Evolutionary conservation across 2,797 vertebrate genomes (phyloP).

Genomic region (Onychomys leucogaster): DNA sequence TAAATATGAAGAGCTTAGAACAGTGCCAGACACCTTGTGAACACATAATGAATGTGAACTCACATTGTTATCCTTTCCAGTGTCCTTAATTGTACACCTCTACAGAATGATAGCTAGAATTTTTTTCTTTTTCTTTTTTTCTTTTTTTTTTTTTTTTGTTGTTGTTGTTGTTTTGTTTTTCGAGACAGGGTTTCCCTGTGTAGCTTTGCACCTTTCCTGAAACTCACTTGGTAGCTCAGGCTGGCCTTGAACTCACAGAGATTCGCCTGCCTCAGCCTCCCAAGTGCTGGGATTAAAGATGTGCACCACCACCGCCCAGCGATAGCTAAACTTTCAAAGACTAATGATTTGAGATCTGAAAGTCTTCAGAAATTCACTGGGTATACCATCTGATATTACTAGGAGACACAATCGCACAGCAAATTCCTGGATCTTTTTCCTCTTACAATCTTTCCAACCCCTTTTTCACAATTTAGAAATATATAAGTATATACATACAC

Average conservation of each 20-base stretch:
- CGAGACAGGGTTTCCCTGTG: too few species aligned
- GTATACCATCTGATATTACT: not conserved
- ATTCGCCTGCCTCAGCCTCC: too few species aligned
- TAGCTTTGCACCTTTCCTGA: too few species aligned
- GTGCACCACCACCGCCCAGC: too few species aligned
- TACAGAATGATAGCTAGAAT: not conserved
- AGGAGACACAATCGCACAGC: not conserved
- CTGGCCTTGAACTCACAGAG: too few species aligned
- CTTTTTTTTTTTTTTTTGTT: too few species aligned
- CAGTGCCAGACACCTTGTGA: not conserved
- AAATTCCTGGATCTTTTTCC: not conserved
- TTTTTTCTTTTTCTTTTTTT: too few species aligned
- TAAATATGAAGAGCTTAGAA: not conserved
- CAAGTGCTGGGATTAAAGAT: too few species aligned
- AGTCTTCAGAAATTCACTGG: slow-evolving; percentile 3
- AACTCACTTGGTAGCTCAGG: too few species aligned
- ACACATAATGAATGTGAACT: not conserved
- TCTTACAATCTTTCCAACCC: not conserved
- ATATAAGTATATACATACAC: not conserved
- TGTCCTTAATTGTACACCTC: not conserved
- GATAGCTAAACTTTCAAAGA: not conserved
- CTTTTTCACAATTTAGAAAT: not conserved
- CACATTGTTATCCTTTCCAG: not conserved
- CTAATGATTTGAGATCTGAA: not conserved
- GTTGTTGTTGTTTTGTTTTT: too few species aligned